Evolutionary conservation across 2,113 vertebrate genomes (phyloP).

Genomic region (Cottus gobio): DNA sequence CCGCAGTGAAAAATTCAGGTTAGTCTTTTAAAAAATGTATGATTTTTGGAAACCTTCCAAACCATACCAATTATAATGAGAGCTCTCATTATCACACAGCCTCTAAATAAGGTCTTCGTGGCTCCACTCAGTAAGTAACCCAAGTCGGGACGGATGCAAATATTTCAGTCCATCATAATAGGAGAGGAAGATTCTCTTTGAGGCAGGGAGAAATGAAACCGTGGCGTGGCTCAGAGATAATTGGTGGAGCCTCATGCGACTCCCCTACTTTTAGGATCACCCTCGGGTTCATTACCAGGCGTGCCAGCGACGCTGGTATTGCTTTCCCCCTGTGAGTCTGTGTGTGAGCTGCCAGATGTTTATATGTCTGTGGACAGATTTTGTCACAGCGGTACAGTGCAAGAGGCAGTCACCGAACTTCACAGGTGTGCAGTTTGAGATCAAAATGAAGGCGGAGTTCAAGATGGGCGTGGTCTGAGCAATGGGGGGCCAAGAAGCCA

Average conservation of each 20-base stretch:
- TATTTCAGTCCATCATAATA: background rate
- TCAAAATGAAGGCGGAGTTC: background rate
- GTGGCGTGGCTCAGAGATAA: background rate
- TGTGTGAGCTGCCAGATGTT: background rate
- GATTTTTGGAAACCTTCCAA: background rate
- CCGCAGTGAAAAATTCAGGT: background rate
- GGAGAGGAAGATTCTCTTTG: background rate
- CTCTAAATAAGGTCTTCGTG: slow-evolving; percentile 9
- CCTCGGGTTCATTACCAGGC: background rate
- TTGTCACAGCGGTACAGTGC: too few relatives aligned
- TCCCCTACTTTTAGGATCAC: background rate
- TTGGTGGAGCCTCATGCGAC: background rate
- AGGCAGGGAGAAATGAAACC: background rate
- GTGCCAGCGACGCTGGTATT: too few relatives aligned
- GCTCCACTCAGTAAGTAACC: background rate
- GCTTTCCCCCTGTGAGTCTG: too few relatives aligned
- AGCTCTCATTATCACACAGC: background rate
- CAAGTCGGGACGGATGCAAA: background rate
- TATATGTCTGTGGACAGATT: background rate
- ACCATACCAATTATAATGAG: background rate
- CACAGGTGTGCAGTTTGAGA: background rate
- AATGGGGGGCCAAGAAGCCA: background rate
- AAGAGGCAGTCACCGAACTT: too few relatives aligned
- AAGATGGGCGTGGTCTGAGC: background rate
- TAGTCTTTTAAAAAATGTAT: background rate